Base-by-base conservation (phyloP, 2,888 invertebrate genomes). In the Ophion ventricosus region DNA sequence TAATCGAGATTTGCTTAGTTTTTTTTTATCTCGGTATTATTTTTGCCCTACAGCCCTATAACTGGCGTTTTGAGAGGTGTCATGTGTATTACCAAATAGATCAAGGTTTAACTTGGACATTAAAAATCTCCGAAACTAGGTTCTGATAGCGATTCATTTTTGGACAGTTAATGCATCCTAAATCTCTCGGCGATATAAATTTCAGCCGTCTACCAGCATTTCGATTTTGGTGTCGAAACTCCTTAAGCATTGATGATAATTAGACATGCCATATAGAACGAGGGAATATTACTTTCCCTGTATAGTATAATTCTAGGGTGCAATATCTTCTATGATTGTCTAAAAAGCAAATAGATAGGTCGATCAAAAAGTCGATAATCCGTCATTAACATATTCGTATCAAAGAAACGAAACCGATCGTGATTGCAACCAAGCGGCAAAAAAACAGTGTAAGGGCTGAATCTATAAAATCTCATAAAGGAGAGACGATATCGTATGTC, bases 191-290 rank as follows among this genome's bases (percentile, higher is more conserved):
- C n/a, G n/a, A n/a, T n/a, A n/a, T n/a, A n/a, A n/a, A n/a, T n/a
- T n/a, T n/a, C n/a, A n/a, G n/a, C n/a, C n/a, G n/a, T n/a, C n/a
- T n/a, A n/a, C n/a, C n/a, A n/a, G n/a, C n/a, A n/a, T n/a, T n/a
- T n/a, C n/a, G 35, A 5, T 35, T 35, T 35, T 35, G 1, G 35
- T 1, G 35, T 35, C 35, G 7, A 5, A 35, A 5, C 35, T 61
- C 40, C 57, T 49, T 49, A 43, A 40, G 54, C 49, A 66, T 81
- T 61, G 61, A 59, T 61, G 64, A 49, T 26, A 59, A 77, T 72
- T 67, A 49, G 8, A 67, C 82, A 73, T 82, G 82, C 82, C n/a
- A 67, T 59, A 43, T n/a, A 67, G 20, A 63, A 54, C n/a, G 40
- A 25, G 57, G n/a, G 25, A 29, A 35, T 25, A 35, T 67, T 40